Conservation (phyloP, 1,140 invertebrate species). For the Linepithema humile region DNA sequence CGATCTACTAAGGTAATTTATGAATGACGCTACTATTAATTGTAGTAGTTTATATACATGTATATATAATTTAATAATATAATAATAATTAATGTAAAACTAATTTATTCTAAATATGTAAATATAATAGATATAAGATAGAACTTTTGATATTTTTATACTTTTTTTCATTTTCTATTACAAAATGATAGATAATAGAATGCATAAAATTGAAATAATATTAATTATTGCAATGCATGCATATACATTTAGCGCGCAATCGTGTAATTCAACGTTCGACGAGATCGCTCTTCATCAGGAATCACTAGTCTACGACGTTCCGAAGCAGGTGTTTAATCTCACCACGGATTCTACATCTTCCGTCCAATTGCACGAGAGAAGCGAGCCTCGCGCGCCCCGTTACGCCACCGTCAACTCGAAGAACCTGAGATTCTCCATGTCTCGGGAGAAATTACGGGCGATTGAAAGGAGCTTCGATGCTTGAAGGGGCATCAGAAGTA, state of each 20-base stretch:
- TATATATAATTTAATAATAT: too few relatives aligned
- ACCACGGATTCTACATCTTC: constrained; percentile 18
- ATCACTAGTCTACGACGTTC: constrained; percentile 59
- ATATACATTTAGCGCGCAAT: background rate
- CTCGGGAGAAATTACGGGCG: background rate
- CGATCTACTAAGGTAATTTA: background rate
- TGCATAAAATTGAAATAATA: constrained; percentile 4
- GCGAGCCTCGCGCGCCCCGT: background rate
- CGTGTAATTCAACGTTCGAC: background rate
- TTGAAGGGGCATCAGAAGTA: background rate
- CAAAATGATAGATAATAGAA: background rate
- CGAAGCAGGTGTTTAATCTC: background rate
- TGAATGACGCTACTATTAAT: background rate
- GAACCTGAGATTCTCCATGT: constrained; percentile 24
- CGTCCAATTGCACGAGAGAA: background rate
- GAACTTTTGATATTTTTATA: too few relatives aligned
- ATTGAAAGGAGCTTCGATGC: background rate
- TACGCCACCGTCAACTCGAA: constrained; percentile 63
- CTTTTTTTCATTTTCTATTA: background rate
- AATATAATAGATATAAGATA: background rate
- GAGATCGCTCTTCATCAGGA: background rate
- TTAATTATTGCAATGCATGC: background rate
- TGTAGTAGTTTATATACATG: too few relatives aligned
- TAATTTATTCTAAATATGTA: background rate
- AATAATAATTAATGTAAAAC: background rate